Evolutionary conservation across 2,888 invertebrate species (phyloP).

Genomic region (Cheiracanthium punctorium): DNA sequence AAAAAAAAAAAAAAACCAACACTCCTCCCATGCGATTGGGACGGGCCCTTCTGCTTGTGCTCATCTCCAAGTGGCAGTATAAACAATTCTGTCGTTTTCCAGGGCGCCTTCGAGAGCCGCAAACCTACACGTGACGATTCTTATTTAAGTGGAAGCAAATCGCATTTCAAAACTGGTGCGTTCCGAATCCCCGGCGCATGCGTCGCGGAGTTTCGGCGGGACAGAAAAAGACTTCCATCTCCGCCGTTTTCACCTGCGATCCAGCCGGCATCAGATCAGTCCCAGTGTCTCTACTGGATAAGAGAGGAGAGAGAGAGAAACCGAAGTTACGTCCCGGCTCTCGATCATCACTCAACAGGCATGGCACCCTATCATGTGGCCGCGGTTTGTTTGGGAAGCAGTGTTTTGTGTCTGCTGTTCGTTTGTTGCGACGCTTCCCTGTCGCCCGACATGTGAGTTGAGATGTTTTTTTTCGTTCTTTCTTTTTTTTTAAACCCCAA

Average conservation of each 20-base stretch:
- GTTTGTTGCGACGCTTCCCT: neutral
- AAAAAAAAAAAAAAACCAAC: no score
- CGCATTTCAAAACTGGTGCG: conserved; percentile 2
- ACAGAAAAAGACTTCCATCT: neutral
- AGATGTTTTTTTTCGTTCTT: no score
- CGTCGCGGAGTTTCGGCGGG: neutral
- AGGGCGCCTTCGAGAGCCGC: no score
- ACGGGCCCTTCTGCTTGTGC: no score
- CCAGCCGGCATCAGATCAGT: no score
- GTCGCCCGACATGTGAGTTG: neutral
- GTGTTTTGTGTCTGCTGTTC: neutral
- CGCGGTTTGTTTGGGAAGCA: neutral
- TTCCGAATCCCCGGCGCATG: neutral
- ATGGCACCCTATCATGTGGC: neutral
- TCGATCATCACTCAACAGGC: neutral
- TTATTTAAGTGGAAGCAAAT: neutral
- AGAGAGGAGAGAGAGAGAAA: neutral
- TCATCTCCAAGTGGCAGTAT: no score
- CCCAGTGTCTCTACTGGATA: neutral
- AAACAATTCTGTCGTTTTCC: no score
- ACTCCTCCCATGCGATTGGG: no score
- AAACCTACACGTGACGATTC: neutral
- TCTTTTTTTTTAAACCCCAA: no score
- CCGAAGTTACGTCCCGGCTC: neutral
- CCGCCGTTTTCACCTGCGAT: neutral